Evolutionary conservation across 2,797 vertebrate species (phyloP).

Genomic region (Eospalax fontanierii): DNA sequence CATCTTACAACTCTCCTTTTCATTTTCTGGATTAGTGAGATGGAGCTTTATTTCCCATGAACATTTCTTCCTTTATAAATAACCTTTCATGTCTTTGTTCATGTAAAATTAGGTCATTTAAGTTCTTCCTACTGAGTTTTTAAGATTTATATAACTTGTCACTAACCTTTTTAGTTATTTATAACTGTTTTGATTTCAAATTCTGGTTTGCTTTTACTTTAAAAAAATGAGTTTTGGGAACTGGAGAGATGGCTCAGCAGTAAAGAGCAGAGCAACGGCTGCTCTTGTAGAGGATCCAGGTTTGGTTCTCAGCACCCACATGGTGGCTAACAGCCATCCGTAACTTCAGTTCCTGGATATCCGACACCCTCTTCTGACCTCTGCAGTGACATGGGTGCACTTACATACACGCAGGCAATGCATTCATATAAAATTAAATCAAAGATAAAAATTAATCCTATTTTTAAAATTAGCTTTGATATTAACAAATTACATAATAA

Average conservation of each 20-base stretch:
- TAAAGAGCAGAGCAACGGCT: too few species aligned
- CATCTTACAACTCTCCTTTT: background rate
- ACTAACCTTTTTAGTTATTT: background rate
- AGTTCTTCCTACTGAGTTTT: background rate
- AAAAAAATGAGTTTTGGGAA: too few species aligned
- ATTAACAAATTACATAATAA: background rate
- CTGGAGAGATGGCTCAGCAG: too few species aligned
- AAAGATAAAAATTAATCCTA: too few species aligned
- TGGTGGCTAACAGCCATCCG: too few species aligned
- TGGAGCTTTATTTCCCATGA: background rate
- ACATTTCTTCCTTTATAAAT: conserved; percentile 22
- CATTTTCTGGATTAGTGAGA: background rate
- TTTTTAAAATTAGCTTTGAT: background rate
- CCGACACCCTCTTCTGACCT: too few species aligned
- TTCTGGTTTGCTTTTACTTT: background rate
- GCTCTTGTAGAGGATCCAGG: too few species aligned
- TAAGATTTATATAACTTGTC: background rate
- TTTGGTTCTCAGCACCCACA: too few species aligned
- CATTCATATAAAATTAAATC: too few species aligned
- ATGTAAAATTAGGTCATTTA: background rate
- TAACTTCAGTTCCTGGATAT: too few species aligned
- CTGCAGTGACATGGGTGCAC: too few species aligned
- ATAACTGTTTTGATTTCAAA: background rate
- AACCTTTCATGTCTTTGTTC: background rate
- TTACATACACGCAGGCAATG: too few species aligned